phyloP scores from a whole-genome alignment of 2,797 vertebrate species.

The Triplophysa bombifrons region DNA sequence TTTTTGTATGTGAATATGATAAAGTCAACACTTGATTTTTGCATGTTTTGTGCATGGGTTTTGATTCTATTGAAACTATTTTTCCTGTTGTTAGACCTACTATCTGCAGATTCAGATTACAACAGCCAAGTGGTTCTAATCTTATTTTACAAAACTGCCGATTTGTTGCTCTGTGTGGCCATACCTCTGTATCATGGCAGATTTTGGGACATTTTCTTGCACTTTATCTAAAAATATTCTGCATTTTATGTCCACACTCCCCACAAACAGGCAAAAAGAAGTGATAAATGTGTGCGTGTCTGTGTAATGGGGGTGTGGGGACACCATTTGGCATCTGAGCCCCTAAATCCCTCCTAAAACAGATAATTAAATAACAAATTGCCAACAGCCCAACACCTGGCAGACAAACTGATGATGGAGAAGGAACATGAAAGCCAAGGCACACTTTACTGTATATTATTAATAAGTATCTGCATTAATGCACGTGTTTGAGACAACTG shows the following conservation, averaged over 20 bases:
- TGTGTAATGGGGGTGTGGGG: neutral
- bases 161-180: neutral
- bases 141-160: slow-evolving; percentile 9
- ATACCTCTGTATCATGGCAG: slow-evolving; percentile 1
- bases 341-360: slow-evolving; percentile 62
- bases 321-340: slow-evolving; percentile 55
- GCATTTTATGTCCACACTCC: neutral
- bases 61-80: too few species aligned
- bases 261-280: neutral
- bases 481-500: slow-evolving; percentile 13
- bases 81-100: neutral
- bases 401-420: slow-evolving; percentile 67
- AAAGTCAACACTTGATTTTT: neutral
- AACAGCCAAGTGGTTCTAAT: slow-evolving; percentile 1
- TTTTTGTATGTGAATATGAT: neutral
- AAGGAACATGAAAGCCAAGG: slow-evolving; percentile 53
- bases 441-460: slow-evolving; percentile 50
- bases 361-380: slow-evolving; percentile 70
- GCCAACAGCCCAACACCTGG: slow-evolving; percentile 72
- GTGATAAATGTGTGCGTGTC: slow-evolving; percentile 12
- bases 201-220: neutral
- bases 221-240: neutral
- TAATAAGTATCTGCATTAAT: slow-evolving; percentile 19
- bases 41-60: neutral
- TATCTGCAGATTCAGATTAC: slow-evolving; percentile 34